A percentile compares a stretch with the other conserved stretches of the same genome.
phyloP scores from a whole-genome alignment of 2,888 invertebrate species.

The Catocala sponsa region DNA sequence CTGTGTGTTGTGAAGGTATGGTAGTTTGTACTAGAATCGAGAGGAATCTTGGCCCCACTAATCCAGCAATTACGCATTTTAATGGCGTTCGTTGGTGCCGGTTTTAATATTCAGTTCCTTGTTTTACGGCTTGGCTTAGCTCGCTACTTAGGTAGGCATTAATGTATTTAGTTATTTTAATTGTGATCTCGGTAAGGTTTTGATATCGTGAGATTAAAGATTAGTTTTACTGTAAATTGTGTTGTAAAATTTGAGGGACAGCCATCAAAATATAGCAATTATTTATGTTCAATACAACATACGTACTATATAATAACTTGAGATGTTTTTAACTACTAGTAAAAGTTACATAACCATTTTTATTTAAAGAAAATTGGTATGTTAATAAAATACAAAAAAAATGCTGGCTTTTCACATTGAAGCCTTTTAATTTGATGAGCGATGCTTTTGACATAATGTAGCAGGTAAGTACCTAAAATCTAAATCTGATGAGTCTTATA shows the following conservation, averaged over 20 bases:
- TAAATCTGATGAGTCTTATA: too few relatives aligned
- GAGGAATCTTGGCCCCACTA: constrained; percentile 85
- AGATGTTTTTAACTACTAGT: too few relatives aligned
- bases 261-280: neutral
- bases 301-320: too few relatives aligned
- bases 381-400: too few relatives aligned
- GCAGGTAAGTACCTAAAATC: too few relatives aligned
- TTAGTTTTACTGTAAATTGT: constrained; percentile 13
- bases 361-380: too few relatives aligned
- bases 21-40: constrained; percentile 60
- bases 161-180: constrained; percentile 71
- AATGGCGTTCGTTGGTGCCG: constrained; percentile 82
- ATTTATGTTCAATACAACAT: too few relatives aligned
- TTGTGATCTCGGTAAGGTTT: constrained; percentile 54
- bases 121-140: constrained; percentile 79
- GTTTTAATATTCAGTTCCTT: constrained; percentile 86
- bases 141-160: constrained; percentile 65
- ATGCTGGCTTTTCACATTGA: too few relatives aligned
- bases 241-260: neutral
- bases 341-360: too few relatives aligned
- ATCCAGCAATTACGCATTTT: constrained; percentile 88
- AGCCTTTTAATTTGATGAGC: too few relatives aligned
- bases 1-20: constrained; percentile 53
- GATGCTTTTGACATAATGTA: too few relatives aligned
- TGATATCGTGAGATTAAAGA: constrained; percentile 36